Base-by-base conservation (phyloP, 2,113 vertebrate species). In the Menura novaehollandiae region DNA sequence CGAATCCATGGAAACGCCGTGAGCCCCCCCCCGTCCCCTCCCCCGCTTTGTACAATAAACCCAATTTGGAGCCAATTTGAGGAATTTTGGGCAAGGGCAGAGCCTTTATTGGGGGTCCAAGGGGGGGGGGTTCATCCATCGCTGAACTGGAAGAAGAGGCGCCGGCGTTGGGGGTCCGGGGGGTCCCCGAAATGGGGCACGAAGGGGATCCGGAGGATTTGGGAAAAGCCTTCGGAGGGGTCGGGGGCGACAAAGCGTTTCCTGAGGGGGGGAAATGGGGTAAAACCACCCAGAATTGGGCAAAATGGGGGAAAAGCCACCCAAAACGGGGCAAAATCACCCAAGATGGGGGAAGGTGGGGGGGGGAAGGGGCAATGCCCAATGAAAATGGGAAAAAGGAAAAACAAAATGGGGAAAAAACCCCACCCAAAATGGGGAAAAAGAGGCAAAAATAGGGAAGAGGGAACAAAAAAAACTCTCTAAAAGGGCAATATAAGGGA, bases 361-460 rank as follows among this genome's bases (percentile, higher is more conserved):
- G 2, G 5, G 17, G 39, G 11, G 3, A 11, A 7, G 14, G 39
- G 39, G n/a, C n/a, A n/a, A n/a, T n/a, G n/a, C n/a, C n/a, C n/a
- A n/a, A n/a, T n/a, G n/a, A n/a, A n/a, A n/a, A n/a, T n/a, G n/a
- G 28, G 21, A 6, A 27, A 53, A 44, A 33, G 12, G 12, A 0
- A 23, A 53, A 79, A 53, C 49, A 44, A 53, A 53, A 44, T 35
- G 19, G 16, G 20, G 20, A 23, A n/a, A 59, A 6, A n/a, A 27
- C 27, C 5, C 6, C 10, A 18, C 22, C 10, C 22, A 41, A 15
- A 41, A 44, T 5, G 1, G 2, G 7, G 24, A 27, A 28, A 55
- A 53, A 33, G 24, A 22, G 7, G 4, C 17, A 79, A 53, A 64
- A 43, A 53, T 7, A 64, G 5, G 14, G 5, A 43, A n/a, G 64